Percentiles rank a stretch among this genome's conserved stretches.
These are phyloP conservation scores for Macrophya annulata DNA, from an alignment of 2,888 invertebrate species.

Conservation along the genomic window DNA sequence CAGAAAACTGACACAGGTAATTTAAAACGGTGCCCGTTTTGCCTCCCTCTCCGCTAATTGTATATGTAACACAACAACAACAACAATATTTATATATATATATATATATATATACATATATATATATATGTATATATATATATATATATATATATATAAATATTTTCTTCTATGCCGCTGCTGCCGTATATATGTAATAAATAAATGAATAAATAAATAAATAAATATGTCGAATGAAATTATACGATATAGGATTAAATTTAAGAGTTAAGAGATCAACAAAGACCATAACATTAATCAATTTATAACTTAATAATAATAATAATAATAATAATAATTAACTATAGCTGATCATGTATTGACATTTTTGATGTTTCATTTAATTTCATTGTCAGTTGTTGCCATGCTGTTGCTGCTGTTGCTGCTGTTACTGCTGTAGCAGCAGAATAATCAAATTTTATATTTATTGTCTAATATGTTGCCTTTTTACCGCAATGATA, in stretches of 20 bases:
- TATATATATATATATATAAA: no score
- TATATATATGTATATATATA: no score
- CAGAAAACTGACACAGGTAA: no score
- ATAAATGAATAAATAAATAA: neutral
- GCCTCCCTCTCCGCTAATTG: no score
- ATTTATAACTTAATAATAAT: neutral
- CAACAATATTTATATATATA: no score
- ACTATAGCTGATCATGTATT: neutral
- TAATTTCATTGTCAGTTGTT: neutral
- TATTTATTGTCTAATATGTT: neutral
- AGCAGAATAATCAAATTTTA: neutral
- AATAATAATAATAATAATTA: neutral
- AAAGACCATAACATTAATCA: neutral
- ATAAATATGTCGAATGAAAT: neutral
- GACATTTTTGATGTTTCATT: neutral
- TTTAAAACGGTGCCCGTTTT: no score
- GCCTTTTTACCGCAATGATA: conserved; percentile 61
- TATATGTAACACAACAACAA: neutral
- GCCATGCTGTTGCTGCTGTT: no score
- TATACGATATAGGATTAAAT: neutral
- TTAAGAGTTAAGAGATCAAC: neutral
- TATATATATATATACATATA: no score
- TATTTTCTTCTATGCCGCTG: neutral
- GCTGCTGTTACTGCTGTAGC: no score
- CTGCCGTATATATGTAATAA: neutral